Percentiles rank a stretch among this genome's conserved stretches.
These are phyloP conservation scores for Egretta garzetta DNA, from an alignment of 2,113 vertebrate genomes.

Conservation along the genomic window DNA sequence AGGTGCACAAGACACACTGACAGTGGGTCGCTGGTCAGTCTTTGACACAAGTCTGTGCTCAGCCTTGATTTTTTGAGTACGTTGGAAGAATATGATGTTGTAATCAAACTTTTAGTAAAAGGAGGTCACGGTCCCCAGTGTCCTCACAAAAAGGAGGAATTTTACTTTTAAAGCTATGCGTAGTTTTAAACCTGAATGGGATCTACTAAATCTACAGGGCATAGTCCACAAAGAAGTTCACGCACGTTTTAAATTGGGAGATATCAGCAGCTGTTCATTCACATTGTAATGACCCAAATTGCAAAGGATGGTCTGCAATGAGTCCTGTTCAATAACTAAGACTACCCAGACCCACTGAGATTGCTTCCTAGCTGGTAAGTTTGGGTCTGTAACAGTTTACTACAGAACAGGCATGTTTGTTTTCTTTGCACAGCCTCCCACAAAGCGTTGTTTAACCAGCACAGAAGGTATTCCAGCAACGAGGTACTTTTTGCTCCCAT, in stretches of 20 bases:
- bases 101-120: neutral
- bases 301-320: neutral
- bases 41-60: neutral
- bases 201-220: neutral
- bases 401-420: constrained; percentile 24
- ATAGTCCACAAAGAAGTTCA: neutral
- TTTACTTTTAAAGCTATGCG: neutral
- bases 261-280: constrained; percentile 6
- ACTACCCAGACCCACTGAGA: neutral
- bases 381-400: constrained; percentile 31
- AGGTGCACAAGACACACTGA: neutral
- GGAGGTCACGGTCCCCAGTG: neutral
- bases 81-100: accelerated
- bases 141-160: neutral
- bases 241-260: neutral
- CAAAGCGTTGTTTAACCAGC: constrained; percentile 52
- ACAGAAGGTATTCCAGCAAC: constrained; percentile 15
- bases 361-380: neutral
- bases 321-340: neutral
- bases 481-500: constrained; percentile 48
- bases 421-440: constrained; percentile 33
- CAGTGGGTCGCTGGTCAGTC: neutral
- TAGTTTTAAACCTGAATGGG: neutral
- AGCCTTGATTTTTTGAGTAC: neutral
- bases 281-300: neutral